Conservation (phyloP, 2,888 invertebrate genomes). For the Malacosoma neustria region DNA sequence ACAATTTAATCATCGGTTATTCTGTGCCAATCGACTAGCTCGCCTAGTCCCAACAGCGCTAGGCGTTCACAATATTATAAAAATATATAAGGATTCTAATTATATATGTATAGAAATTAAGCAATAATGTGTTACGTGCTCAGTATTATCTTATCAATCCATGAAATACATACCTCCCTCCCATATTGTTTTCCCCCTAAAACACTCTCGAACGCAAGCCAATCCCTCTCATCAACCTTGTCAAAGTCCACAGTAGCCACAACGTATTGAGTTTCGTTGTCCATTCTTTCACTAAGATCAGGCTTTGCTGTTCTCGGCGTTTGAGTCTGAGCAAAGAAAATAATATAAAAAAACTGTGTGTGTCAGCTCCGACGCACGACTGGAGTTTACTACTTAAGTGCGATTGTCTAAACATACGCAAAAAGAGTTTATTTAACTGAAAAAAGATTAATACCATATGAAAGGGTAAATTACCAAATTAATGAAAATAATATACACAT, state of each 20-base stretch:
- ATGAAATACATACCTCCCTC: conserved; percentile 7
- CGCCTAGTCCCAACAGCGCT: no score
- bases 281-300: neutral
- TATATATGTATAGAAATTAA: neutral
- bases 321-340: neutral
- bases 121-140: neutral
- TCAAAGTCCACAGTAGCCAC: conserved; percentile 12
- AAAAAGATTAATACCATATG: no score
- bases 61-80: no score
- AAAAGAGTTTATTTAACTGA: no score
- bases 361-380: no score
- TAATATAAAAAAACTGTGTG: no score
- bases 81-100: neutral
- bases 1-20: no score
- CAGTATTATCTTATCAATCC: neutral
- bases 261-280: neutral
- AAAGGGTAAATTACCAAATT: no score
- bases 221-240: conserved; percentile 20
- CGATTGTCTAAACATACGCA: no score
- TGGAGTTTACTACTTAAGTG: no score
- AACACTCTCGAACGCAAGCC: conserved; percentile 29
- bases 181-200: conserved; percentile 11
- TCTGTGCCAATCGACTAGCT: no score
- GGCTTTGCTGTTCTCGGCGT: neutral
- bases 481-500: no score